Conservation (phyloP, 2,797 vertebrate species). For the Dromococcyx pavoninus region DNA sequence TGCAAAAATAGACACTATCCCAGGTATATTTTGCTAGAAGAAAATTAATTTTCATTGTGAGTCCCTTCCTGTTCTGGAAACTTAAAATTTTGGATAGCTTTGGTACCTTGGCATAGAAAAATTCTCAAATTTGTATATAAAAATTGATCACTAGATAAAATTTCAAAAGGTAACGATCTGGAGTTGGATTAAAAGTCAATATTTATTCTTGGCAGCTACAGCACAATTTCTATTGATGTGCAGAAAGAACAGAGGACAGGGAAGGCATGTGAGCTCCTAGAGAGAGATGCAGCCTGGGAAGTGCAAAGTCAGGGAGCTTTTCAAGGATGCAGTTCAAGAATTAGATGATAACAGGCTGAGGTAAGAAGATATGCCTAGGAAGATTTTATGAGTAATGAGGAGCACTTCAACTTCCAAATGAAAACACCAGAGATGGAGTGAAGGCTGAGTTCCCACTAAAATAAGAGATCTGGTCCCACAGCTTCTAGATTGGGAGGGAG, state of each 20-base stretch:
- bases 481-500: not conserved
- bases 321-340: not conserved
- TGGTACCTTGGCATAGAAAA: not conserved
- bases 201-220: not conserved
- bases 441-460: not conserved
- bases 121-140: not conserved
- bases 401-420: not conserved
- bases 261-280: accelerated
- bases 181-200: not conserved
- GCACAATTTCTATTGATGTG: not conserved
- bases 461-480: not conserved
- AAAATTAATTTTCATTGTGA: not conserved
- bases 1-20: not conserved
- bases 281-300: not conserved
- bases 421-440: not conserved
- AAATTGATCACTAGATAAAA: not conserved
- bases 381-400: not conserved
- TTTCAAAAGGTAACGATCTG: not conserved
- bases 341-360: not conserved
- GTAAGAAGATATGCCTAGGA: not conserved
- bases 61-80: not conserved
- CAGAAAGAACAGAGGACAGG: not conserved
- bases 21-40: not conserved
- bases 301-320: not conserved
- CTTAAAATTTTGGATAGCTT: not conserved